phyloP scores from a whole-genome alignment of 2,888 invertebrate species.

The Macrophya alboannulata region DNA sequence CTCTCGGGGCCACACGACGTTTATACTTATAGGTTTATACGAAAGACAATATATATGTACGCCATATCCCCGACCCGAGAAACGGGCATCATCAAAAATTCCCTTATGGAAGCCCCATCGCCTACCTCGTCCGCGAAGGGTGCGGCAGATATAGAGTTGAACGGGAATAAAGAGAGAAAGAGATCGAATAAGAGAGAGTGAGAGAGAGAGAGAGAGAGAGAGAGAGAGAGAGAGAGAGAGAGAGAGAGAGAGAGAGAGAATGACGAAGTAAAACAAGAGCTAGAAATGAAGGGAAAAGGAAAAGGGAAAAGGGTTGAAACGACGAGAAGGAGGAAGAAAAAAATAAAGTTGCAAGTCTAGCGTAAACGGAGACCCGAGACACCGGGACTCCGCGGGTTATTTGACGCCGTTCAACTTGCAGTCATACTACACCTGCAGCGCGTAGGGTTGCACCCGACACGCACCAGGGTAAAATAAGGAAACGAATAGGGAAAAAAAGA shows the following conservation, averaged over 20 bases:
- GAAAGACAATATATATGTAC: constrained; percentile 12
- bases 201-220: background rate
- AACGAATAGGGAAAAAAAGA: constrained; percentile 16
- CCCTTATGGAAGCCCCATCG: constrained; percentile 36
- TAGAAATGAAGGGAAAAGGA: background rate
- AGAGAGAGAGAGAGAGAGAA: background rate
- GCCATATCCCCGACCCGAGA: background rate
- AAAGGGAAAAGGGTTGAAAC: constrained; percentile 21
- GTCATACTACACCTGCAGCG: constrained; percentile 52
- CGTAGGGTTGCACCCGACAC: constrained; percentile 54
- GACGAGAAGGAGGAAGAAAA: background rate
- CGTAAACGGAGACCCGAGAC: constrained; percentile 54
- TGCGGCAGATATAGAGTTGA: background rate
- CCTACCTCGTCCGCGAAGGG: background rate
- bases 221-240: background rate
- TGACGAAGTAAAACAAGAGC: constrained; percentile 6
- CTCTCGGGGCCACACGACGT: constrained; percentile 38
- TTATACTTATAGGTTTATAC: background rate
- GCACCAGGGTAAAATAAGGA: constrained; percentile 46
- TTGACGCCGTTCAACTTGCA: constrained; percentile 51
- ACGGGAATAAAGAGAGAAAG: background rate
- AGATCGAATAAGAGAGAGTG: background rate
- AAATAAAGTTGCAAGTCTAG: constrained; percentile 45
- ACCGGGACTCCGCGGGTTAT: constrained; percentile 49
- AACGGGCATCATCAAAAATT: constrained; percentile 24